These are phyloP conservation scores for Aptenodytes forsteri DNA, from an alignment of 2,113 vertebrate genomes.

Conservation along the genomic window DNA sequence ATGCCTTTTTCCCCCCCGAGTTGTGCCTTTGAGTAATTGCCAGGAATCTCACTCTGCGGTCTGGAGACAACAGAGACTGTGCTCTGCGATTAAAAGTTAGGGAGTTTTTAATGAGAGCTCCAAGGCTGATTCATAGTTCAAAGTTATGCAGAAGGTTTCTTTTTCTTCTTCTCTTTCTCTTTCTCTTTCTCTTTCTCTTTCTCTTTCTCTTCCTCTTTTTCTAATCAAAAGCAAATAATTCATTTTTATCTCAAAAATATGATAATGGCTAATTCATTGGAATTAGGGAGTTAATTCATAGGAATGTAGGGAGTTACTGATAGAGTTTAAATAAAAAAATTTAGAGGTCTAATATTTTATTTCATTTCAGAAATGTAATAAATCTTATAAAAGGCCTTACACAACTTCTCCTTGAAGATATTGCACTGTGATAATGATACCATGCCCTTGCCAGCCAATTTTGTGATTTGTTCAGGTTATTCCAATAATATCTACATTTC, in stretches of 20 bases:
- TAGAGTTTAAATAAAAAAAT: conserved; percentile 17
- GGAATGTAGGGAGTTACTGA: neutral
- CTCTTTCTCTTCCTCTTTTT: neutral
- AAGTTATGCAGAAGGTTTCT: conserved; percentile 34
- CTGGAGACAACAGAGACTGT: conserved; percentile 7
- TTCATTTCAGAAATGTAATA: conserved; percentile 47
- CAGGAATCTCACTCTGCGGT: neutral
- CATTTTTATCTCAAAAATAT: conserved; percentile 53
- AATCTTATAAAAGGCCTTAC: conserved; percentile 11
- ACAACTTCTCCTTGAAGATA: conserved; percentile 52
- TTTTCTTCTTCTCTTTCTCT: neutral
- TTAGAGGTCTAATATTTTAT: conserved; percentile 25
- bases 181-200: too few relatives aligned
- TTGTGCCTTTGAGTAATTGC: conserved; percentile 19
- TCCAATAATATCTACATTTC: conserved; percentile 63
- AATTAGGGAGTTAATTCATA: neutral
- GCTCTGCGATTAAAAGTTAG: conserved; percentile 43
- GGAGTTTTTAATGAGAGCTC: conserved; percentile 49
- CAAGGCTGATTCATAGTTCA: conserved; percentile 48
- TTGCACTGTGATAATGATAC: neutral
- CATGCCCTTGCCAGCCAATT: conserved; percentile 41
- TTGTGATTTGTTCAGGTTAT: conserved; percentile 63
- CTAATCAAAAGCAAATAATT: conserved; percentile 45
- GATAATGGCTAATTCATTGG: conserved; percentile 21
- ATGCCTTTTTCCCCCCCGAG: neutral